phyloP scores from a whole-genome alignment of 2,113 vertebrate species.

The Podarcis raffonei region DNA sequence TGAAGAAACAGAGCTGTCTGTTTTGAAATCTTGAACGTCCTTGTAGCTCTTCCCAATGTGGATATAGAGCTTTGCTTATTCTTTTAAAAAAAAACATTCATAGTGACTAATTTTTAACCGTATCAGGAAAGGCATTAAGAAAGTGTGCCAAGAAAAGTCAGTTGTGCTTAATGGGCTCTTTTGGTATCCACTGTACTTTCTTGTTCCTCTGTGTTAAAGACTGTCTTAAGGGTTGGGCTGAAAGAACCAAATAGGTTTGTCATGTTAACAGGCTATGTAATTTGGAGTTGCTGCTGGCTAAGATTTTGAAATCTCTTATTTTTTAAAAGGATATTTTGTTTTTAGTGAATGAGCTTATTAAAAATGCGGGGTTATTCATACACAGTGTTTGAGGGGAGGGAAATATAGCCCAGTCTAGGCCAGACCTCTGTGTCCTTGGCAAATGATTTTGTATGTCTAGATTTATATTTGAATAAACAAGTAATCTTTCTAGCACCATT shows the following conservation, averaged over 20 bases:
- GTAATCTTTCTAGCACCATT: conserved; percentile 43
- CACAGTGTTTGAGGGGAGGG: conserved; percentile 17
- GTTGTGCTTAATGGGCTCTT: conserved; percentile 66
- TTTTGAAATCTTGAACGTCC: conserved; percentile 3
- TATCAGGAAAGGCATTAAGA: conserved; percentile 71
- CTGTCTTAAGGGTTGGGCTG: conserved; percentile 40
- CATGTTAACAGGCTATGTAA: conserved; percentile 1
- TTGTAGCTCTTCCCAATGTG: conserved; percentile 45
- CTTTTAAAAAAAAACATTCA: conserved; percentile 17
- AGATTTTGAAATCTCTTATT: conserved; percentile 37
- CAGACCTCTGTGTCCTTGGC: conserved; percentile 44
- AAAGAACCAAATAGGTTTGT: conserved; percentile 33
- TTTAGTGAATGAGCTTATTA: conserved; percentile 48
- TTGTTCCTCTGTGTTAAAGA: conserved; percentile 36
- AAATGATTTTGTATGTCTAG: conserved; percentile 42
- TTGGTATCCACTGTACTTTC: conserved; percentile 49
- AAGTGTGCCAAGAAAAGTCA: conserved; percentile 58
- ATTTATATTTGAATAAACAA: conserved; percentile 23
- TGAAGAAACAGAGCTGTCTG: conserved; percentile 1
- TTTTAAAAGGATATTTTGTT: conserved; percentile 8
- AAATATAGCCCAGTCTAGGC: conserved; percentile 15
- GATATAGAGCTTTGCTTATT: conserved; percentile 18
- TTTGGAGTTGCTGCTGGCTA: conserved; percentile 41
- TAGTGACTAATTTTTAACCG: conserved; percentile 60
- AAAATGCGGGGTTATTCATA: conserved; percentile 45